Percentiles rank a stretch among this genome's conserved stretches.
Evolutionary conservation across 2,113 vertebrate genomes (phyloP).

Genomic region (Danionella cerebrum): DNA sequence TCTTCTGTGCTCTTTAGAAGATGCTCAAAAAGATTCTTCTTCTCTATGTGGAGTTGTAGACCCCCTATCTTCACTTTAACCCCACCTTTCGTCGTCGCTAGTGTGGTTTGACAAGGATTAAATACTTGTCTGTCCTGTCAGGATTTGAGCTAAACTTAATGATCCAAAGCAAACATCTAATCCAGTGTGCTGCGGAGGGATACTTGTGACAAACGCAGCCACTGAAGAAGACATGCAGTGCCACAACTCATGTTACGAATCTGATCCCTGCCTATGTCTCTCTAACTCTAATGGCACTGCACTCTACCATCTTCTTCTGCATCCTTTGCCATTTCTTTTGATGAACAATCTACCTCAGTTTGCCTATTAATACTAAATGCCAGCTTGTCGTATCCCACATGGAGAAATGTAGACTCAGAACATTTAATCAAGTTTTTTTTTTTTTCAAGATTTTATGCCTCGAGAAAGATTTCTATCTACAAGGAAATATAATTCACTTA

Average conservation of each 20-base stretch:
- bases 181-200: conserved; percentile 38
- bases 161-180: conserved; percentile 42
- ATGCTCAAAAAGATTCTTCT: no score
- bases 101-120: conserved; percentile 35
- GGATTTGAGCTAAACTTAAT: conserved; percentile 43
- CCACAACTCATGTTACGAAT: conserved; percentile 33
- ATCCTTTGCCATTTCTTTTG: conserved; percentile 18
- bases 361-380: conserved; percentile 3
- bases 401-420: neutral
- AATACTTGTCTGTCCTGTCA: conserved; percentile 39
- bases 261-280: conserved; percentile 33
- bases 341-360: neutral
- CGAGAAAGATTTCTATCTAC: neutral
- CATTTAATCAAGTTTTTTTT: neutral
- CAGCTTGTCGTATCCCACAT: neutral
- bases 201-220: conserved; percentile 38
- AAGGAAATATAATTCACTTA: neutral
- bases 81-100: neutral
- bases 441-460: neutral
- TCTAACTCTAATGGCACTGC: conserved; percentile 31
- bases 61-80: neutral
- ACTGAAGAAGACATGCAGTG: conserved; percentile 27
- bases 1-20: no score
- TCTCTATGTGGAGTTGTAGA: neutral
- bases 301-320: conserved; percentile 5